Evolutionary conservation across 1,140 invertebrate species (phyloP), one percentile per base, ranked within the genome.

Genomic region (Drusus annulatus): DNA sequence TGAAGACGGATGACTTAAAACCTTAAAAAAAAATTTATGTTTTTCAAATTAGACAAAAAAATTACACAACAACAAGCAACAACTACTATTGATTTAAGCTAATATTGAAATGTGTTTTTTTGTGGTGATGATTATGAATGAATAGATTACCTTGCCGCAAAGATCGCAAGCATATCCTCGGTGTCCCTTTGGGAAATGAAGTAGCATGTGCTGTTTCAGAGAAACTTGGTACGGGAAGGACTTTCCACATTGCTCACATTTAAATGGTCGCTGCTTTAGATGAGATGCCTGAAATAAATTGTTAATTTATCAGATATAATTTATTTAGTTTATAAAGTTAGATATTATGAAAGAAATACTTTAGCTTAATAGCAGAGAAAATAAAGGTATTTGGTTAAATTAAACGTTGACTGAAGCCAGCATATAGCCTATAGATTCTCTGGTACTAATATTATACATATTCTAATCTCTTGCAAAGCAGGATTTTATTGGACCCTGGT

Each of bases 81-180:
- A n/a, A n/a, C n/a, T n/a, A n/a, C n/a, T n/a, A n/a, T n/a, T n/a
- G n/a, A n/a, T n/a, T n/a, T n/a, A n/a, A n/a, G n/a, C n/a, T n/a
- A n/a, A n/a, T n/a, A n/a, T n/a, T n/a, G n/a, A n/a, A n/a, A n/a
- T n/a, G n/a, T n/a, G n/a, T n/a, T n/a, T n/a, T 28, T 28, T 28
- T 28, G 25, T 28, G n/a, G n/a, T n/a, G n/a, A n/a, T n/a, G n/a
- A n/a, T 28, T 28, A 28, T 28, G n/a, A 5, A 56, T 21, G 16
- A 73, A 54, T 51, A 52, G 23, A 8, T 89, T 76, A 92, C 88
- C 88, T 94, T 94, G n/a, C 91, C 91, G 85, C 94, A 95, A 58
- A 92, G 88, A 79, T 94, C 92, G 84, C 94, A 95, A 6, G 92
- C 89, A 86, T 89, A 93, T 1, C 88, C 90, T 83, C 89, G 89